These are phyloP conservation scores for Ptilorrhoa leucosticta DNA, from an alignment of 2,113 vertebrate genomes.

Conservation along the genomic window DNA sequence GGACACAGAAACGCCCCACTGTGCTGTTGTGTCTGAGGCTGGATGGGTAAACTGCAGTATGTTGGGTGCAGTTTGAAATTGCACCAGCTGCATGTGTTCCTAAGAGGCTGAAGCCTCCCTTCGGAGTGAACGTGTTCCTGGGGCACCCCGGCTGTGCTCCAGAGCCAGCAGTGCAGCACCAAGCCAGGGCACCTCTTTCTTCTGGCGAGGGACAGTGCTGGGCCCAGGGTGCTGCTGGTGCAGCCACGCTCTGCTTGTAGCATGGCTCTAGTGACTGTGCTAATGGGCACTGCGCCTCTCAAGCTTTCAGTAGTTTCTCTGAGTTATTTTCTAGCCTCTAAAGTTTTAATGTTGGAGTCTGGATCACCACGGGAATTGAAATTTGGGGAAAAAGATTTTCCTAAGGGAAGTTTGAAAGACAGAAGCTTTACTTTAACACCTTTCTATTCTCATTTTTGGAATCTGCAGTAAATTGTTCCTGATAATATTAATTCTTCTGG, in stretches of 20 bases:
- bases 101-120: background rate
- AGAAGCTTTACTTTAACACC: background rate
- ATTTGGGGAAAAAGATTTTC: background rate
- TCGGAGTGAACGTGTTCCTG: fast-evolving
- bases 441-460: background rate
- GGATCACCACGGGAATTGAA: background rate
- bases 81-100: background rate
- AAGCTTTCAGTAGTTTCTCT: background rate
- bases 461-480: background rate
- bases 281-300: fast-evolving
- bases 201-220: fast-evolving
- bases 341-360: background rate
- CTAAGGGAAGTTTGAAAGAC: background rate
- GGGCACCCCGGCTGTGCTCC: background rate
- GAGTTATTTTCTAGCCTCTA: background rate
- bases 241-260: fast-evolving
- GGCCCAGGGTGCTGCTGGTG: background rate
- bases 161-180: background rate
- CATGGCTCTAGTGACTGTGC: background rate
- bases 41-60: background rate
- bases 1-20: background rate
- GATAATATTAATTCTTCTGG: conserved; percentile 9
- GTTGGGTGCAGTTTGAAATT: background rate
- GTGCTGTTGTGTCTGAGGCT: background rate
- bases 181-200: background rate